These are phyloP conservation scores for Megalurothrips usitatus DNA, from an alignment of 2,888 invertebrate species.

Conservation along the genomic window DNA sequence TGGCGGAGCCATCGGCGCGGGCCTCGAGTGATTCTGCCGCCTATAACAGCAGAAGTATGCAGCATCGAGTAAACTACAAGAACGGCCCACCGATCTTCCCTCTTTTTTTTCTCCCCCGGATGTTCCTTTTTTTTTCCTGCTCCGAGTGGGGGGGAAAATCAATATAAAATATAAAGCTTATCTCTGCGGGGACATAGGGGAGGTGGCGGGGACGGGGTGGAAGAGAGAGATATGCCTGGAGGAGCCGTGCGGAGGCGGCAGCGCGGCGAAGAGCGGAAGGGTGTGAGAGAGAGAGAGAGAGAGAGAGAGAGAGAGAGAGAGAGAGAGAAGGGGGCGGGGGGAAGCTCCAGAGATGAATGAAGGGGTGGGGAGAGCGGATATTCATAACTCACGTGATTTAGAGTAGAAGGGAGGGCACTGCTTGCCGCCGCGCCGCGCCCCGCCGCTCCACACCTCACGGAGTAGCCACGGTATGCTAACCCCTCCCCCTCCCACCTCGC, in stretches of 20 bases:
- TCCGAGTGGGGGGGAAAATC: too few relatives aligned
- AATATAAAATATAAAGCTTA: too few relatives aligned
- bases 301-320: too few relatives aligned
- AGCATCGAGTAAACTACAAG: too few relatives aligned
- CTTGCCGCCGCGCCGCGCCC: background rate
- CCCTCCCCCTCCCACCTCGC: background rate
- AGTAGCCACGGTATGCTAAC: background rate
- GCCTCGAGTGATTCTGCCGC: too few relatives aligned
- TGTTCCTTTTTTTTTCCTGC: too few relatives aligned
- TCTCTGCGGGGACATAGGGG: too few relatives aligned
- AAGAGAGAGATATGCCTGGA: background rate
- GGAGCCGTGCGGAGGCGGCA: background rate
- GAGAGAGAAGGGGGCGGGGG: background rate
- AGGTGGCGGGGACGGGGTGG: background rate
- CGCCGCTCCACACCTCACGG: background rate
- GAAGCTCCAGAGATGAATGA: background rate
- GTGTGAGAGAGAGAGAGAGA: too few relatives aligned
- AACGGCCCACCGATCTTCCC: too few relatives aligned
- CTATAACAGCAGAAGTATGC: too few relatives aligned
- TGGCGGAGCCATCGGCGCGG: too few relatives aligned
- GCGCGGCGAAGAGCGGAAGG: background rate
- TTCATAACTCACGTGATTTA: constrained; percentile 25
- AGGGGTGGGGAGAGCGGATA: constrained; percentile 18
- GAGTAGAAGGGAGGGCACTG: background rate
- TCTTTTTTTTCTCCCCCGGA: too few relatives aligned